Evolutionary conservation across 2,797 vertebrate species (phyloP), one percentile per base, ranked within the genome.

Genomic region (Betta splendens): DNA sequence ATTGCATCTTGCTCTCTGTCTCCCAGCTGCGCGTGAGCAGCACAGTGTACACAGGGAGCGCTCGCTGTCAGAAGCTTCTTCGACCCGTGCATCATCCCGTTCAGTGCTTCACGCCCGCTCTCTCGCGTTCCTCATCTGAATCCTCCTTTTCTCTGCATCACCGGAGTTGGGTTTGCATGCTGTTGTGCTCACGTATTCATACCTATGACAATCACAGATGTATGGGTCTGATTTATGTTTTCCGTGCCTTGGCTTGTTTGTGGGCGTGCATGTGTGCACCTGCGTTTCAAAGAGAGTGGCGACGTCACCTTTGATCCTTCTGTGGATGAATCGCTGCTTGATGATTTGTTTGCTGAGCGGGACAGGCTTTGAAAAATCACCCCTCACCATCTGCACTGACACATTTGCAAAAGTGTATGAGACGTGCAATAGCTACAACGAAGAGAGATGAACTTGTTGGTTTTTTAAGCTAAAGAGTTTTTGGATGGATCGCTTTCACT

Each of bases 301-400:
- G 69, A 77, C 75, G 69, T 83, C 78, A 74, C 73, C 60, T 82
- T 84, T 83, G 78, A 85, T 80, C 80, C 64, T 48, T 51, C 49
- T 61, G 15, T 15, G 49, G 79, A 85, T 78, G 81, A 76, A 81
- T 71, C 67, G 29, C 51, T 11, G 47, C 48, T 1, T 55, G 68
- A 32, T 23, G 50, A 36, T 66, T 62, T 73, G 72, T 81, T 72
- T 79, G 74, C 65, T 72, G 20, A 23, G 22, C 18, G 21, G 31
- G 50, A 36, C 45, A 20, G 2, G 64, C 72, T 85, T 84, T 83
- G 72, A 84, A 79, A n/a, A 84, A 73, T 55, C 57, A 53, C 52
- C 55, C 55, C 42, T 62, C 45, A 40, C 36, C 62, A 32, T 64
- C 53, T 65, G 51, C 61, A 3, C 40, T 58, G 52, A 60, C 61